phyloP scores from a whole-genome alignment of 92 coral and sea anemone species.

The Scolanthus callimorphus region DNA sequence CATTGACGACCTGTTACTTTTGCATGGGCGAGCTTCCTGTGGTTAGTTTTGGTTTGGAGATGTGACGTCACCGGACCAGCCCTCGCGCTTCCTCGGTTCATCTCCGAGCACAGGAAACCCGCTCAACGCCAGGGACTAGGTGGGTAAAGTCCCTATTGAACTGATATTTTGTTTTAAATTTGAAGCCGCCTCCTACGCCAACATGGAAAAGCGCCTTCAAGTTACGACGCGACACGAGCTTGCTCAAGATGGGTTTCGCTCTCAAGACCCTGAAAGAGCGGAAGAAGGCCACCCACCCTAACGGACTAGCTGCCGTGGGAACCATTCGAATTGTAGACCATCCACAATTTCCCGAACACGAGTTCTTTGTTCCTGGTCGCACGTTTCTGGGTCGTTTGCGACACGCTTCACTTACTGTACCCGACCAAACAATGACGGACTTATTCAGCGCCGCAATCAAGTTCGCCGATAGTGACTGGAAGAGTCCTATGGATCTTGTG shows the following conservation, averaged over 20 bases:
- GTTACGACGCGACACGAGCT: constrained; percentile 30
- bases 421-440: constrained; percentile 66
- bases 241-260: constrained; percentile 55
- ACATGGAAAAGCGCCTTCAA: constrained; percentile 56
- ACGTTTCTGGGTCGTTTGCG: constrained; percentile 67
- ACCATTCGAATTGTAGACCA: constrained; percentile 37
- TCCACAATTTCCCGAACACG: constrained; percentile 82
- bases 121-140: too few species aligned
- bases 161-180: too few species aligned
- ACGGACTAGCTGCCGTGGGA: constrained; percentile 50
- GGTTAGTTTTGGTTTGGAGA: too few species aligned
- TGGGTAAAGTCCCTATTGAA: too few species aligned
- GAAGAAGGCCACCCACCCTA: constrained; percentile 59
- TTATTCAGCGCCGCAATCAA: constrained; percentile 69
- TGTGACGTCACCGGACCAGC: too few species aligned
- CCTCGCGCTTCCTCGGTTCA: too few species aligned
- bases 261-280: constrained; percentile 32
- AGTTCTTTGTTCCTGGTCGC: constrained; percentile 60
- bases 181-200: constrained; percentile 49
- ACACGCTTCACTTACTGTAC: constrained; percentile 41
- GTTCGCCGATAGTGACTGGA: constrained; percentile 72
- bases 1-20: too few species aligned
- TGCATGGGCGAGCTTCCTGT: too few species aligned
- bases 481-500: constrained; percentile 67
- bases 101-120: too few species aligned